Conservation (phyloP, 2,888 invertebrate species). For the Hyles lineata region DNA sequence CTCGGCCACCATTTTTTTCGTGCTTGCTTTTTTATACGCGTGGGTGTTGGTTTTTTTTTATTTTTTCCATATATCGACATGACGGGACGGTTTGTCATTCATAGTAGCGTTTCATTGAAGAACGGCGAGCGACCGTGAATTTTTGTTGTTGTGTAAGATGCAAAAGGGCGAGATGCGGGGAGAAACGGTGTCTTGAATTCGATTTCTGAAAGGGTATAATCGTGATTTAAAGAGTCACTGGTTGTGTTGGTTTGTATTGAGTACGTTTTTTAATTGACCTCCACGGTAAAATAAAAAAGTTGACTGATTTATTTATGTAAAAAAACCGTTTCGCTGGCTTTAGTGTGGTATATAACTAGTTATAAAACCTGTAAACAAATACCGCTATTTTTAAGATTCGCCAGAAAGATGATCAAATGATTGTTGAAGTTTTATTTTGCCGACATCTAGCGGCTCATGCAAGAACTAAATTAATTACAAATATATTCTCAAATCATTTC, state of each 20-base stretch:
- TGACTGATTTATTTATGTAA: too few species aligned
- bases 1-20: slow-evolving; percentile 65
- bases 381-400: too few species aligned
- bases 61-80: slow-evolving; percentile 27
- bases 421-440: neutral
- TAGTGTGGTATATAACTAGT: too few species aligned
- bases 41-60: slow-evolving; percentile 30
- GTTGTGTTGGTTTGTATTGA: too few species aligned
- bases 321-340: too few species aligned
- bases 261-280: too few species aligned
- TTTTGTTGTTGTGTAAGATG: neutral
- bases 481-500: too few species aligned
- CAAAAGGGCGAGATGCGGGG: neutral
- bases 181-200: neutral
- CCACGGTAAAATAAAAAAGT: too few species aligned
- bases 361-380: too few species aligned
- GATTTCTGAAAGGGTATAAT: neutral
- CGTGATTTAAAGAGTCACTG: too few species aligned
- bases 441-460: neutral
- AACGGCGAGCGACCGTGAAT: neutral
- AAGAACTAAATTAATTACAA: neutral
- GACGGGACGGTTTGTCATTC: slow-evolving; percentile 17
- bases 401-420: neutral
- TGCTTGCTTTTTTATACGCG: slow-evolving; percentile 55
- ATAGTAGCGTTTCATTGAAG: slow-evolving; percentile 23